Evolutionary conservation across 2,888 invertebrate genomes (phyloP).

Genomic region (Melanchra persicariae): DNA sequence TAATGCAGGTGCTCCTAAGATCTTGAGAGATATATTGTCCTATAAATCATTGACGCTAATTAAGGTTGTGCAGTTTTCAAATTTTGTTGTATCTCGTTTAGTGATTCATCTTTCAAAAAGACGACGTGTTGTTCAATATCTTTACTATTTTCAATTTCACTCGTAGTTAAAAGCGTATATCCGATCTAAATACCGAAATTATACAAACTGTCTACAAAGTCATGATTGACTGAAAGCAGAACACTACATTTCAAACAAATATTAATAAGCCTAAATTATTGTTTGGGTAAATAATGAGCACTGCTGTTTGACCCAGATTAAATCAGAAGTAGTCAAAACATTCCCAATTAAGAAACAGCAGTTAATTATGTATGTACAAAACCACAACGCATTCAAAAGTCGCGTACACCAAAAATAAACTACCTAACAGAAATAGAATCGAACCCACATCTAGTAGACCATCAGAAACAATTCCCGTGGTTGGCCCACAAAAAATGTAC

Average conservation of each 20-base stretch:
- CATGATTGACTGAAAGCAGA: constrained; percentile 7
- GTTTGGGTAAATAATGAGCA: background rate
- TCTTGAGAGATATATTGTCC: constrained; percentile 52
- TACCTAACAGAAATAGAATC: constrained; percentile 75
- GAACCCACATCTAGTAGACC: constrained; percentile 77
- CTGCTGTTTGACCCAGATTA: constrained; percentile 26
- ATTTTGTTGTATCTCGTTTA: constrained; percentile 31
- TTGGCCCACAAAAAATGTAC: constrained; percentile 83
- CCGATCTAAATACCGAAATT: constrained; percentile 17
- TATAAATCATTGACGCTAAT: constrained; percentile 57
- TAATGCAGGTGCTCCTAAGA: constrained; percentile 61
- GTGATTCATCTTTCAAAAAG: constrained; percentile 22
- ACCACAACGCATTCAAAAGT: constrained; percentile 40
- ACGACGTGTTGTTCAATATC: background rate
- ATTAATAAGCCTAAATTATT: constrained; percentile 9
- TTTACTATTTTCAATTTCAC: background rate
- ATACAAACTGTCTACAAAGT: background rate
- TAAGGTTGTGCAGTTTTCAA: constrained; percentile 40
- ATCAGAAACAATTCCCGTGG: constrained; percentile 83
- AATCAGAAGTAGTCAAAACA: constrained; percentile 15
- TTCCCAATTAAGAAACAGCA: background rate
- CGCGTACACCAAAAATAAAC: constrained; percentile 52
- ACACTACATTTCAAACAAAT: constrained; percentile 15
- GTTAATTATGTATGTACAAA: constrained; percentile 10
- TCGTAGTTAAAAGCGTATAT: background rate